Conservation (phyloP, 2,888 invertebrate species). For the Dryococelus australis region DNA sequence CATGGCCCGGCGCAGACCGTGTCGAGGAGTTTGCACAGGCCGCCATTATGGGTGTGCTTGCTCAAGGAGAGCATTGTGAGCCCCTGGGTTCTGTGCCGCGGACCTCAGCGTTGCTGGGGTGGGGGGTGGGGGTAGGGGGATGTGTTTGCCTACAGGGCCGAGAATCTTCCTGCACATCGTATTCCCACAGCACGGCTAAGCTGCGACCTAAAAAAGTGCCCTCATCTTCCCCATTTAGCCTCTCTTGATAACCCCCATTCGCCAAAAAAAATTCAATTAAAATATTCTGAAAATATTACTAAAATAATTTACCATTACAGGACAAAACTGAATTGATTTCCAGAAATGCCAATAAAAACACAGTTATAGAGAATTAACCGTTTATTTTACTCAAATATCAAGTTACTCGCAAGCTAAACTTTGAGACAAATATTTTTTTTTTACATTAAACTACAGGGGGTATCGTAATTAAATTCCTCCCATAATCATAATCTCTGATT, state of each 20-base stretch:
- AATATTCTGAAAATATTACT: too few species aligned
- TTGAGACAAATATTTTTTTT: too few species aligned
- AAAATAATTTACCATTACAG: too few species aligned
- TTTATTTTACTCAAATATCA: too few species aligned
- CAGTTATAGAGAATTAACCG: too few species aligned
- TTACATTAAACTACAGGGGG: too few species aligned
- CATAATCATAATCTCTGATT: too few species aligned
- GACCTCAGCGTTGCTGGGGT: not conserved
- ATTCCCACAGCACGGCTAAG: not conserved
- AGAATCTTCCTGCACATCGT: not conserved
- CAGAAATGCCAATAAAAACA: too few species aligned
- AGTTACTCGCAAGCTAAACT: too few species aligned
- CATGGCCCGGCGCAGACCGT: not conserved
- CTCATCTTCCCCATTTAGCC: not conserved
- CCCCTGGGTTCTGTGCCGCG: not conserved
- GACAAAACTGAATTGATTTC: too few species aligned
- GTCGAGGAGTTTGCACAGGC: slow-evolving; percentile 17
- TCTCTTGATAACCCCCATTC: not conserved
- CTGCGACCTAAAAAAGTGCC: not conserved
- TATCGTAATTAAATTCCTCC: too few species aligned
- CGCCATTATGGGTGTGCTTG: slow-evolving; percentile 27
- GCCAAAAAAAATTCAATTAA: not conserved
- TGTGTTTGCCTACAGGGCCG: not conserved
- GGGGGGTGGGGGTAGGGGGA: not conserved
- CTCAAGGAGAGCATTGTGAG: slow-evolving; percentile 27